Evolutionary conservation across 2,797 vertebrate genomes (phyloP), one percentile per base, ranked within the genome.

Genomic region (Sebastes diaconus): DNA sequence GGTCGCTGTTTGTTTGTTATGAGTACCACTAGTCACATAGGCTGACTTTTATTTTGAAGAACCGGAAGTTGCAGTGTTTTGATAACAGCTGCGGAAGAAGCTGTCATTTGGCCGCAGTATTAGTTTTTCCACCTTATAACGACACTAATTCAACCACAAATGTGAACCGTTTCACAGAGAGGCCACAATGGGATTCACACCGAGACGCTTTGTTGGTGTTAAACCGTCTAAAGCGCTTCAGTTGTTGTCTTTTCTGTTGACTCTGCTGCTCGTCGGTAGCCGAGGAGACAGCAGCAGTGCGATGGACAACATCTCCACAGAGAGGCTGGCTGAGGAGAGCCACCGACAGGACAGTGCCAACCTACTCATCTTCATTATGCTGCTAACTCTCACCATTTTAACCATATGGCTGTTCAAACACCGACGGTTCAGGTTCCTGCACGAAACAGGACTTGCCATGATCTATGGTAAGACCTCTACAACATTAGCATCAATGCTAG

Each of bases 371-470:
- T 97, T 97, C 92, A 97, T 97, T 77, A 94, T 96, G 93, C 95
- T 98, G 13, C 78, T 98, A 59, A 98, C 97, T 3, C 96, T 98
- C 92, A 98, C 97, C 75, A 98, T 98, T 64, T 92, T 98, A 73
- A 98, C 97, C 0, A 97, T 97, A 84, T 98, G 97, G 97, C 94
- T 98, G 70, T 98, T 98, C 94, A 97, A 98, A 88, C 97, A 97
- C 89, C 95, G 97, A 13, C 92, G 97, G 34, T 95, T 96, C 83
- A 93, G 96, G 81, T 97, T 97, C 87, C 91, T 97, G 4, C 97
- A 97, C 80, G 97, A 98, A 93, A 97, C 97, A 0, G 97, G 97
- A 52, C 96, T 98, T 42, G 97, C 97, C 30, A 98, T 98, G 97
- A 97, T 98, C 79, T 98, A 98, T 63, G 97, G 97, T 97, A 87